These are phyloP conservation scores for Zootermopsis nevadensis DNA, from an alignment of 2,888 invertebrate species.

Conservation along the genomic window DNA sequence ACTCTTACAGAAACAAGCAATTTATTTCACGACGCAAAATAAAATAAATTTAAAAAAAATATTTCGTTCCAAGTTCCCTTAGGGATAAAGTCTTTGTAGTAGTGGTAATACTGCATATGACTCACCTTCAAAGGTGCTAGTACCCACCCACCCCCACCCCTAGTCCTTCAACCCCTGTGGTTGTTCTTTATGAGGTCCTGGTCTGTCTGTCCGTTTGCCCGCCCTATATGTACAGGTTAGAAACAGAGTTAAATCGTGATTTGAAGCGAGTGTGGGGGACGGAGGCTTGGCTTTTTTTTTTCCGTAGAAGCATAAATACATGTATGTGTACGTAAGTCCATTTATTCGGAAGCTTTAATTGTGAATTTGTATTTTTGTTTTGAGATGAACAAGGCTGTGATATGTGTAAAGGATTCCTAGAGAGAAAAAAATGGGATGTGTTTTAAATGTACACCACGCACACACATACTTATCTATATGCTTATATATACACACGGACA, in stretches of 20 bases:
- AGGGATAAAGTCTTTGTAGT: conserved; percentile 24
- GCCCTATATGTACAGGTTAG: not conserved
- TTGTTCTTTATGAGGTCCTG: conserved; percentile 25
- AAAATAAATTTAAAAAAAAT: conserved; percentile 6
- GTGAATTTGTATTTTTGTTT: not conserved
- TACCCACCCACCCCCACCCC: conserved; percentile 23
- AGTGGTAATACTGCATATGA: not conserved
- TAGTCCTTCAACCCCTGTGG: not conserved
- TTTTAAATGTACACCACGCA: no score
- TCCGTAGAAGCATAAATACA: not conserved
- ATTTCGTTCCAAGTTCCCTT: conserved; percentile 11
- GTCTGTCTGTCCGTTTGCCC: conserved; percentile 22
- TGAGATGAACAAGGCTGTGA: not conserved
- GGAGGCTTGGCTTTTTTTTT: no score
- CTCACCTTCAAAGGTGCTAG: conserved; percentile 41
- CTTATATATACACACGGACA: not conserved
- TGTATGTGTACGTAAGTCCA: not conserved
- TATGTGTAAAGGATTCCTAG: not conserved
- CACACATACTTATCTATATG: no score
- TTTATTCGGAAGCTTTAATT: conserved; percentile 8
- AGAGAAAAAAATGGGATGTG: no score
- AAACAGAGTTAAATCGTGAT: not conserved
- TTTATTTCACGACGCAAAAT: conserved; percentile 28
- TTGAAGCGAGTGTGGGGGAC: not conserved
- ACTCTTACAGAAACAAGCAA: conserved; percentile 23